Evolutionary conservation across 2,113 vertebrate species (phyloP).

Genomic region (Passer domesticus): DNA sequence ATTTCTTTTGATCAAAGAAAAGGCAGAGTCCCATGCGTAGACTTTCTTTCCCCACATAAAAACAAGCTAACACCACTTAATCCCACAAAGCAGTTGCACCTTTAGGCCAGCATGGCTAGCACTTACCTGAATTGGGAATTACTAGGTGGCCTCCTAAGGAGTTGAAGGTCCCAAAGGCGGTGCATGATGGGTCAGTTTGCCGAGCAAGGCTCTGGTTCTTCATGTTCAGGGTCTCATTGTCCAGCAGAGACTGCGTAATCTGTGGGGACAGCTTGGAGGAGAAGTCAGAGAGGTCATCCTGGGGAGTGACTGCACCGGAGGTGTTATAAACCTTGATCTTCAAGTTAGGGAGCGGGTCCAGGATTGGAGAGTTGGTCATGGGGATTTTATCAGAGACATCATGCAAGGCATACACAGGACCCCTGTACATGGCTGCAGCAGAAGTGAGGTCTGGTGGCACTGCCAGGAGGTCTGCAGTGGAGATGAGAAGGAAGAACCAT

Average conservation of each 20-base stretch:
- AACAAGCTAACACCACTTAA: not conserved
- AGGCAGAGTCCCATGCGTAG: not conserved
- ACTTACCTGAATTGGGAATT: conserved; percentile 91
- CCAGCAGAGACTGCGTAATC: conserved; percentile 87
- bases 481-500: not conserved
- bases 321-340: conserved; percentile 97
- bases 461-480: conserved; percentile 85
- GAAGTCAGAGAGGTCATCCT: conserved; percentile 89
- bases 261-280: conserved; percentile 91
- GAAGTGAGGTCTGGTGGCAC: conserved; percentile 94
- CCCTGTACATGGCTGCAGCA: conserved; percentile 95
- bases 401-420: conserved; percentile 90
- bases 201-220: conserved; percentile 88
- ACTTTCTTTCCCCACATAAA: not conserved
- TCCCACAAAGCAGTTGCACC: not conserved
- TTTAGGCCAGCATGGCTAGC: not conserved
- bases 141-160: conserved; percentile 94
- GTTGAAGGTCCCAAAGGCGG: conserved; percentile 91
- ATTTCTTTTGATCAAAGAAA: not conserved
- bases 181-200: conserved; percentile 89
- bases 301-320: conserved; percentile 86
- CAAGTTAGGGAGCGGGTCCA: conserved; percentile 92
- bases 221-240: conserved; percentile 86
- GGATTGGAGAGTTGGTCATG: conserved; percentile 95
- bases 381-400: conserved; percentile 95